A percentile compares a stretch with the other conserved stretches of the same genome.
Conservation (phyloP, 2,888 invertebrate genomes). For the Agrotis puta region DNA sequence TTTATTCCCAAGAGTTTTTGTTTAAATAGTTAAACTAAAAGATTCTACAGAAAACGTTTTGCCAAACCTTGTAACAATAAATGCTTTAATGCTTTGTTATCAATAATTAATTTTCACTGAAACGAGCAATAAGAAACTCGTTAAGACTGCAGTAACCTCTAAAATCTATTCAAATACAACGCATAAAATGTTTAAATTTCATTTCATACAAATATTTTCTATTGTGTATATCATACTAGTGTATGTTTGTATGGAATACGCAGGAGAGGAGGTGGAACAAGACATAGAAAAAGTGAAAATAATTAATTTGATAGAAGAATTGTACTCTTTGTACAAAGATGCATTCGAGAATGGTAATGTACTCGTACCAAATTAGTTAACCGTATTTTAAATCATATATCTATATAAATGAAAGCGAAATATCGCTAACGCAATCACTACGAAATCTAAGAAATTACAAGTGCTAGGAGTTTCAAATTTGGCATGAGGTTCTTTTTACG, state of each 20-base stretch:
- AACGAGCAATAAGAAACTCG: slow-evolving; percentile 70
- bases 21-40: too few relatives aligned
- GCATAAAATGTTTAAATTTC: slow-evolving; percentile 1
- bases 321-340: slow-evolving; percentile 74
- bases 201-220: slow-evolving; percentile 21
- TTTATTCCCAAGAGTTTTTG: not conserved
- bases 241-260: slow-evolving; percentile 37
- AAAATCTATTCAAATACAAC: slow-evolving; percentile 42
- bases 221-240: not conserved
- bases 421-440: too few relatives aligned
- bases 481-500: too few relatives aligned
- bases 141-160: slow-evolving; percentile 48
- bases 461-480: too few relatives aligned
- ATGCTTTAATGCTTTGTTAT: slow-evolving; percentile 38
- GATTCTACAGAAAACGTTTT: too few relatives aligned
- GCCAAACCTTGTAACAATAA: not conserved
- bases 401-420: too few relatives aligned
- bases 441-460: too few relatives aligned
- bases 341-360: slow-evolving; percentile 70
- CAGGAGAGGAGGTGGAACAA: slow-evolving; percentile 13
- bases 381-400: not conserved
- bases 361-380: not conserved
- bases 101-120: slow-evolving; percentile 74
- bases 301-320: slow-evolving; percentile 64
- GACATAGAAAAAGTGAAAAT: slow-evolving; percentile 46